Base-by-base conservation (phyloP, 1,140 invertebrate species). In the Drosophila obscura region DNA sequence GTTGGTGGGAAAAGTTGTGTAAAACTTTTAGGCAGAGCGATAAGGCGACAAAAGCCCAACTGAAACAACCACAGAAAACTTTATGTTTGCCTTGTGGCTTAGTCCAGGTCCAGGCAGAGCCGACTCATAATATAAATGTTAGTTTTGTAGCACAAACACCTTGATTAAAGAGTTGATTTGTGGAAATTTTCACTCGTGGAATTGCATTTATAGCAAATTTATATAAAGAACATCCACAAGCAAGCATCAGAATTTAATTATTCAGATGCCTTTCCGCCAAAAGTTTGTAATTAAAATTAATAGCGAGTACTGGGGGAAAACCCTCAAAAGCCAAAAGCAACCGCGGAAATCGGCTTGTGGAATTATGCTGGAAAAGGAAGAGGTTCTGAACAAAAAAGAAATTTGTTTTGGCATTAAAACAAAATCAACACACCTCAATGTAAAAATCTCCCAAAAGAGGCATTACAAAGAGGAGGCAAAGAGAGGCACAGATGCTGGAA, bases 351-450 rank as follows among this genome's bases (percentile, higher is more conserved):
- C 62, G 72, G 72, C 72, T 76, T 76, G 63, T 68, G 56, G 62
- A 44, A 57, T 75, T 68, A 76, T 59, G 61, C 55, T 44, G 44
- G 15, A n/a, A 58, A 52, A 45, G 52, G 64, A 74, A 19, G n/a
- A n/a, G 50, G 24, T 0, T 8, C 19, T 19, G 39, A 55, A 41
- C 52, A 74, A 73, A 66, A 55, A 49, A 28, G 39, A 48, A 56
- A 75, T 69, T 69, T 71, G 52, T 43, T 71, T 71, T 69, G 49
- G 62, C 63, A 76, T 67, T 76, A 75, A 75, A 76, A 76, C 72
- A 76, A 76, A 75, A 76, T 76, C 73, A 76, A 76, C 74, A 77
- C 74, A 77, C 74, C 74, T 77, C 58, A 77, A 76, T 76, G 73
- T 53, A 69, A 63, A 77, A 73, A 73, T 73, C 46, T 76, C 73